Conservation (phyloP, 1,140 invertebrate genomes). For the Acromyrmex echinatior region DNA sequence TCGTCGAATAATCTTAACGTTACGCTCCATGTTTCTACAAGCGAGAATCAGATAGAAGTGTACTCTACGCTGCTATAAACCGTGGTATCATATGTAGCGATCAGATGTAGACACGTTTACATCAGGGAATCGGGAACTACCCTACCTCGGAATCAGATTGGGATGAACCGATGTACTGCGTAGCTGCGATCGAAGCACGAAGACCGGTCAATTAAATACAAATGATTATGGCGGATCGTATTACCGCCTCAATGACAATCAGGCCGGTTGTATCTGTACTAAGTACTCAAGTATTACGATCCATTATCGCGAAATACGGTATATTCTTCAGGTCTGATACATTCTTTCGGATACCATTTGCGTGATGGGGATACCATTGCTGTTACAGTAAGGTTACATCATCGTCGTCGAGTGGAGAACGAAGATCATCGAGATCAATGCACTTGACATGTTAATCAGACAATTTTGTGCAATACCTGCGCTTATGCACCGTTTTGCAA, state of each 20-base stretch:
- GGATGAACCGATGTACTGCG: not conserved
- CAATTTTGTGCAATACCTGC: constrained; percentile 77
- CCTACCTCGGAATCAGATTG: not conserved
- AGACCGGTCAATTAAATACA: constrained; percentile 39
- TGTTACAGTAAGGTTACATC: constrained; percentile 25
- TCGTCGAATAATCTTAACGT: not conserved
- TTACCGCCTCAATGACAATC: constrained; percentile 44
- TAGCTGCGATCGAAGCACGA: not conserved
- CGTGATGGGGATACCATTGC: not conserved
- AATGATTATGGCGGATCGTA: constrained; percentile 46
- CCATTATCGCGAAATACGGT: constrained; percentile 19
- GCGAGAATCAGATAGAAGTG: not conserved
- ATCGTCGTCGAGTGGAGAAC: constrained; percentile 54
- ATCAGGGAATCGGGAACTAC: constrained; percentile 12
- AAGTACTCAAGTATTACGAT: constrained; percentile 21
- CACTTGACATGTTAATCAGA: constrained; percentile 70
- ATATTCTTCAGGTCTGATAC: not conserved
- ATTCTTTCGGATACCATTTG: constrained; percentile 36
- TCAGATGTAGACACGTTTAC: constrained; percentile 23
- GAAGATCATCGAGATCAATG: constrained; percentile 73
- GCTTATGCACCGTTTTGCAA: constrained; percentile 61
- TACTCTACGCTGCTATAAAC: not conserved
- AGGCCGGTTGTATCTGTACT: not conserved
- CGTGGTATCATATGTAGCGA: not conserved
- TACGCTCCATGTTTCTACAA: not conserved